A percentile compares a stretch with the other conserved stretches of the same genome.
Evolutionary conservation across 2,797 vertebrate genomes (phyloP).

Genomic region (Chloroceryle inda): DNA sequence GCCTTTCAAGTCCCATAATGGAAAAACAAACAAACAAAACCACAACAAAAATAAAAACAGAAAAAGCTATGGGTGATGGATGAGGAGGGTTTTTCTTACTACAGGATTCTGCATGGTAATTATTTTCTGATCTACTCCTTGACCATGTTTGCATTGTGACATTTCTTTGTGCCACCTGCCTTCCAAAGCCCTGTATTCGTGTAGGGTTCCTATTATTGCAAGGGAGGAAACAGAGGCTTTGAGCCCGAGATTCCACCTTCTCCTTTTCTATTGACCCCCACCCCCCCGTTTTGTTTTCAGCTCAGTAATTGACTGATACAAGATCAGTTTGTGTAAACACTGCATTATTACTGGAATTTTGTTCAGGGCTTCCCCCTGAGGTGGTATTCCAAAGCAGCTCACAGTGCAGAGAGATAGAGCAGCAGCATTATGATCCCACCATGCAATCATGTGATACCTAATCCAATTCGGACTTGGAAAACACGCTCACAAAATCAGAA

Average conservation of each 20-base stretch:
- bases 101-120: neutral
- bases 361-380: neutral
- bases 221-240: neutral
- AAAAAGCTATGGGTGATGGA: slow-evolving; percentile 67
- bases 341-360: neutral
- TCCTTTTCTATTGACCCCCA: neutral
- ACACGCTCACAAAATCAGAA: slow-evolving; percentile 68
- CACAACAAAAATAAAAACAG: neutral
- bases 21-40: neutral
- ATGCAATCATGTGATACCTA: slow-evolving; percentile 65
- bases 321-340: neutral
- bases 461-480: neutral
- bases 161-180: neutral
- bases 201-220: neutral
- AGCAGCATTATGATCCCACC: slow-evolving; percentile 23
- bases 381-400: slow-evolving; percentile 20
- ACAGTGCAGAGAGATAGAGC: neutral
- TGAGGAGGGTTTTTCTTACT: slow-evolving; percentile 51
- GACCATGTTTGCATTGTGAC: neutral
- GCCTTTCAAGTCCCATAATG: slow-evolving; percentile 7
- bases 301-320: neutral
- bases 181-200: neutral
- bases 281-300: neutral
- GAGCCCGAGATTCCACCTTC: neutral
- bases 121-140: slow-evolving; percentile 9